Evolutionary conservation across 2,797 vertebrate species (phyloP), one percentile per base, ranked within the genome.

Genomic region (Meda fulgida): DNA sequence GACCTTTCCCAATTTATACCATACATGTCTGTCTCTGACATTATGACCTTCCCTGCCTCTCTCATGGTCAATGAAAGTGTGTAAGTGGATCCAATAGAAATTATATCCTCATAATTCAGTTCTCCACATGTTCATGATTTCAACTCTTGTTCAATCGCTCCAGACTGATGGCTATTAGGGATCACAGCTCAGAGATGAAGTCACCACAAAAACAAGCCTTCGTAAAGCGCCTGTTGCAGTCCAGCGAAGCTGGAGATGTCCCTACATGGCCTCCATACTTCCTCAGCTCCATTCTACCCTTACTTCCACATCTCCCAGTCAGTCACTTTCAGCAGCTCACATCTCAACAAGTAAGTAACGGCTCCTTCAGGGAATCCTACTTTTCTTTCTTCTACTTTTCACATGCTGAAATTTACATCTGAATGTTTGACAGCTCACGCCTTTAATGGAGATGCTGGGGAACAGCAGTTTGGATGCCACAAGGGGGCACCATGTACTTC

Each of bases 1-100:
- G 96, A 97, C 89, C 93, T 97, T 85, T 97, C 96, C 14, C 97
- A 96, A 77, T 97, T 98, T 92, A 96, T 98, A 70, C 97, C 96
- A 43, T 98, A 97, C 91, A 95, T 97, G 97, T 96, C 96, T 1
- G 95, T 97, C 71, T 95, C 96, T 5, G 96, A 98, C 91, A 96
- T 97, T 78, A 94, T 95, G 94, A 96, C 93, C 88, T 96, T 98
- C 82, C 97, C 97, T 0, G 93, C 95, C 1, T 96, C 96, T 2
- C 94, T 97, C 83, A 92, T 98, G 85, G 94, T 95, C 92, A 97
- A 97, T 1, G 95, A 97, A 91, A 97, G 94, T 0, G 96, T 97
- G 97, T 98, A 93, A 96, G 97, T 93, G 55, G 60, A 63, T 60
- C 21, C 6, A 43, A 31, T 48, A 3, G 2, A 43, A 60, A 5